phyloP scores from a whole-genome alignment of 2,113 vertebrate species.

The Circaetus cinerascens region DNA sequence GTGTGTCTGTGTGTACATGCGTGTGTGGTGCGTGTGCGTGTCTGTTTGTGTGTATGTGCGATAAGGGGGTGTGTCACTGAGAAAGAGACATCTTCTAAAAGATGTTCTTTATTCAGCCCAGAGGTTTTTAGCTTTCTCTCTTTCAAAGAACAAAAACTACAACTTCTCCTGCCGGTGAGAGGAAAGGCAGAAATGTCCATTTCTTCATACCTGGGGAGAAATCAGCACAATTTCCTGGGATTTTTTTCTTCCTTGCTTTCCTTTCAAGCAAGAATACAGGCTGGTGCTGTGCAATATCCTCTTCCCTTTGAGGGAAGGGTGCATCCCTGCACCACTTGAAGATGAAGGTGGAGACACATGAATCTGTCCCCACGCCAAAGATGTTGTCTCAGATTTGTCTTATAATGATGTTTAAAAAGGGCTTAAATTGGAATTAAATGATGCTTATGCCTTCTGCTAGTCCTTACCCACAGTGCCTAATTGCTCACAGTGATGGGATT shows the following conservation, averaged over 20 bases:
- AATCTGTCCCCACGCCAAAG: not conserved
- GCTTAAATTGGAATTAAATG: not conserved
- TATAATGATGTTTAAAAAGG: not conserved
- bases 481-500: not conserved
- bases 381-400: not conserved
- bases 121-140: not conserved
- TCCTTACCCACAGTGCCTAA: not conserved
- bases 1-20: not conserved
- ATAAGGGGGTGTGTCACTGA: not conserved
- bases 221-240: not conserved
- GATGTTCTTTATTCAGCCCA: not conserved
- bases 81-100: not conserved
- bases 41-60: not conserved
- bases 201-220: not conserved
- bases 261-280: not conserved
- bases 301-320: not conserved
- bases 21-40: not conserved
- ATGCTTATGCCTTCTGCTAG: not conserved
- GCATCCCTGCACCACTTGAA: not conserved
- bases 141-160: not conserved
- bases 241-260: not conserved
- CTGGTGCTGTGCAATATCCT: not conserved
- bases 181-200: not conserved
- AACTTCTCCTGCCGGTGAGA: not conserved
- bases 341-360: not conserved